Base-by-base conservation (phyloP, 1,140 invertebrate genomes). In the Theocolax elegans region DNA sequence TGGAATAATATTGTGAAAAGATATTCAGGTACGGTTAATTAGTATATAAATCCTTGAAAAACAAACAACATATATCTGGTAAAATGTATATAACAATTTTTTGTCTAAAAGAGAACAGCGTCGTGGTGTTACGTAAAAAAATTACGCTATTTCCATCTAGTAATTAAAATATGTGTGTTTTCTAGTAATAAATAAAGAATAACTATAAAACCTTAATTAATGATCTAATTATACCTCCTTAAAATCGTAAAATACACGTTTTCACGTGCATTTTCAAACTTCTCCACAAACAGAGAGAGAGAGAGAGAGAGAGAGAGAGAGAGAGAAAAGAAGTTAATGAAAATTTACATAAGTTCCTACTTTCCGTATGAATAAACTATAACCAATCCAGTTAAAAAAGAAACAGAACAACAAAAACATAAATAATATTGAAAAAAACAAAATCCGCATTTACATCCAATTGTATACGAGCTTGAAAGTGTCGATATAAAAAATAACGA, bases 261-360 rank as follows among this genome's bases (percentile, higher is more conserved):
- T 31, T 54, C 29, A 54, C 31, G 17, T 31, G 17, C 13, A 3
- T 54, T 35, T 35, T 35, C 31, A 4, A 10, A 35, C 4, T 35
- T 4, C 31, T 6, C 31, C 10, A 10, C 9, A 9, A 1, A 15
- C 23, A 25, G 27, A 48, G 23, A 23, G 23, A n/a, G n/a, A n/a
- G n/a, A n/a, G n/a, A n/a, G n/a, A n/a, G n/a, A n/a, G n/a, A n/a
- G n/a, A n/a, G n/a, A n/a, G n/a, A n/a, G n/a, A n/a, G n/a, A n/a
- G n/a, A n/a, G n/a, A n/a, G 13, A 48, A 54, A 54, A 54, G 7
- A 17, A 17, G 27, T 35, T 54, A 31, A 54, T 54, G 49, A 35
- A 54, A 35, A 54, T 54, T 54, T 54, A 54, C 51, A 54, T 54
- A 54, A 54, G 51, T 54, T 54, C 1, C 25, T 35, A 31, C 49